Evolutionary conservation across 37 sponge, comb jelly and placozoan species (phyloP).

Genomic region (Halichondria panicea): DNA sequence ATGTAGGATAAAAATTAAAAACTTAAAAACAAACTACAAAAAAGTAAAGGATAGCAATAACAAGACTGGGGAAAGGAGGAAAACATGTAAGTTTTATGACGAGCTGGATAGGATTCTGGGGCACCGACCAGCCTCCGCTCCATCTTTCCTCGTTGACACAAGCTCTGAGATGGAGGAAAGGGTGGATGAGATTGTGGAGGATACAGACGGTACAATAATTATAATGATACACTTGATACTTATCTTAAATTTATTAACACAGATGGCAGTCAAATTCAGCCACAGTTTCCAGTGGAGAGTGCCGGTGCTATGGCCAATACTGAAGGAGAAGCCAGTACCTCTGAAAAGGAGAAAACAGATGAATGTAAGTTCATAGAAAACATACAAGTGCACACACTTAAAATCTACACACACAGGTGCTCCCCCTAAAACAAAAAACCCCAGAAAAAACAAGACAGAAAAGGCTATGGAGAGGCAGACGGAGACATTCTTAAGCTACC

Average conservation of each 20-base stretch:
- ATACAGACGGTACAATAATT: no score
- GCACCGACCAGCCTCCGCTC: not conserved
- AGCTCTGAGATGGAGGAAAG: not conserved
- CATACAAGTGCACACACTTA: not conserved
- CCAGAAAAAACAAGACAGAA: constrained; percentile 17
- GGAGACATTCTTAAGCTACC: not conserved
- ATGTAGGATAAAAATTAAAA: constrained; percentile 5
- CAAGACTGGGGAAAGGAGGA: not conserved
- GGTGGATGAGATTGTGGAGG: no score
- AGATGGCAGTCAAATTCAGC: no score
- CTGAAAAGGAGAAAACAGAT: no score
- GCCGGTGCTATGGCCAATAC: no score
- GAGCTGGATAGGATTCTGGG: constrained; percentile 2
- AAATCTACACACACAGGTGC: not conserved
- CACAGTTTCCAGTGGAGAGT: no score
- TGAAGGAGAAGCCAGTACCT: no score
- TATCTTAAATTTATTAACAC: no score
- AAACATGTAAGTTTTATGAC: constrained; percentile 3
- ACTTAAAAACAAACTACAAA: constrained; percentile 2
- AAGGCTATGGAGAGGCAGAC: constrained; percentile 7
- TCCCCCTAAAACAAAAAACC: not conserved
- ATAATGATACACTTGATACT: no score
- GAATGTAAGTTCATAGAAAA: no score
- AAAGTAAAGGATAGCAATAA: constrained; percentile 1
- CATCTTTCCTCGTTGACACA: not conserved